Conservation (phyloP, 1,140 invertebrate genomes). For the Pomacea maculata region DNA sequence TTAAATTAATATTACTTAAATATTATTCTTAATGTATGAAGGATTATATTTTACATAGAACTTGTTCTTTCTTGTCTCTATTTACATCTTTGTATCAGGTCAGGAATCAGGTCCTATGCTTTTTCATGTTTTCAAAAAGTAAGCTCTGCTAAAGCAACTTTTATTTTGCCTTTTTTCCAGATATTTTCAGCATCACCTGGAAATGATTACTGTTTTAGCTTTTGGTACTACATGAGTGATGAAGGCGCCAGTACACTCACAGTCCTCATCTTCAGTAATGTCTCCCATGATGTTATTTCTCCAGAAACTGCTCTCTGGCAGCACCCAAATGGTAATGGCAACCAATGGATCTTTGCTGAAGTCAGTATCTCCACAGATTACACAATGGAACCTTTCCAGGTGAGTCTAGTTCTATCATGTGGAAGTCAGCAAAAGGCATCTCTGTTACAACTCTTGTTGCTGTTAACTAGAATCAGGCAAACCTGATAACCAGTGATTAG, state of each 20-base stretch:
- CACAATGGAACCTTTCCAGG: conserved; percentile 50
- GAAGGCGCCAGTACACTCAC: conserved; percentile 40
- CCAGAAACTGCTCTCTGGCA: conserved; percentile 48
- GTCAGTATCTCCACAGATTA: conserved; percentile 48
- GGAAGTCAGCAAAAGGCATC: not conserved
- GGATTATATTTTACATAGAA: not conserved
- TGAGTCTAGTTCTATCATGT: conserved; percentile 9
- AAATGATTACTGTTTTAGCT: conserved; percentile 42
- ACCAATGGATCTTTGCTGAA: conserved; percentile 46
- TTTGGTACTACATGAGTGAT: conserved; percentile 63
- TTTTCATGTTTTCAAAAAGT: conserved; percentile 6
- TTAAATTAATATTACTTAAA: not conserved
- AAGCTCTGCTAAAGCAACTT: too few relatives aligned
- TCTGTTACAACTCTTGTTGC: not conserved
- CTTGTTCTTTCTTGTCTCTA: not conserved
- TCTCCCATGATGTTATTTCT: conserved; percentile 32
- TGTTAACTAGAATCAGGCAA: too few relatives aligned
- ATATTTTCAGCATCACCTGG: not conserved
- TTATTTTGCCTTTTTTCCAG: too few relatives aligned
- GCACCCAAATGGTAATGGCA: conserved; percentile 34
- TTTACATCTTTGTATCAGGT: not conserved
- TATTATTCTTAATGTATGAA: not conserved
- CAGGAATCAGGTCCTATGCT: conserved; percentile 34
- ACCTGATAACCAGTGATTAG: too few relatives aligned
- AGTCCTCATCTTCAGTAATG: conserved; percentile 41